Base-by-base conservation (phyloP, 2,888 invertebrate species). In the Ernsta delagoae region DNA sequence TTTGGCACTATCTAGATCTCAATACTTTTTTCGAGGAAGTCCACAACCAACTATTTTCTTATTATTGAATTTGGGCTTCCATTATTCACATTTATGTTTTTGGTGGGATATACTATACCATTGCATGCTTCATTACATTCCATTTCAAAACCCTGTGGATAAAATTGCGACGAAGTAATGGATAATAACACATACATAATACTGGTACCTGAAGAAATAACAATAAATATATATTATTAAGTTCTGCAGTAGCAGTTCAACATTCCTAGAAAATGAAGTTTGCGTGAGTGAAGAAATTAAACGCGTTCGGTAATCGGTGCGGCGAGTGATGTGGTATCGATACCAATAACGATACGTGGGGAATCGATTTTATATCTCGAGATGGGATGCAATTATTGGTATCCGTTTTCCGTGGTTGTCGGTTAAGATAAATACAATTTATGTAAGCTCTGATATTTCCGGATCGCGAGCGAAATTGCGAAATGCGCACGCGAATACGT, bases 221-320 rank as follows among this genome's bases (percentile, higher is more conserved):
- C 59, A 62, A 65, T 57, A 45, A 61, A 67, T 67, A 61, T 61
- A 43, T 67, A 56, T 56, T 56, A 67, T 67, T 61, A 66, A 43
- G 48, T 8, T 53, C 66, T 53, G 53, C 53, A 48, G 67, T 48
- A 65, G 61, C 65, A 50, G 7, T 50, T 50, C 50, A 12, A 61
- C 69, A 53, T 73, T 71, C 66, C 67, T 34, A 70, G 72, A 68
- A 73, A 74, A 72, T 53, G 66, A 43, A 61, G 65, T 67, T 67
- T 62, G 73, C 75, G 74, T 74, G 74, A 72, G 70, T 48, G 68
- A 66, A 73, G 70, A 66, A 72, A 73, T 75, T 75, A 74, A 74
- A 74, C 59, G 53, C 43, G 24, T 68, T 69, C 61, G 48, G 31
- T 67, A 60, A 66, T 66, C 66, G 65, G 31, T 43, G 56, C 56